Conservation (phyloP, 2,113 vertebrate species). For the Dipodomys ordii region DNA sequence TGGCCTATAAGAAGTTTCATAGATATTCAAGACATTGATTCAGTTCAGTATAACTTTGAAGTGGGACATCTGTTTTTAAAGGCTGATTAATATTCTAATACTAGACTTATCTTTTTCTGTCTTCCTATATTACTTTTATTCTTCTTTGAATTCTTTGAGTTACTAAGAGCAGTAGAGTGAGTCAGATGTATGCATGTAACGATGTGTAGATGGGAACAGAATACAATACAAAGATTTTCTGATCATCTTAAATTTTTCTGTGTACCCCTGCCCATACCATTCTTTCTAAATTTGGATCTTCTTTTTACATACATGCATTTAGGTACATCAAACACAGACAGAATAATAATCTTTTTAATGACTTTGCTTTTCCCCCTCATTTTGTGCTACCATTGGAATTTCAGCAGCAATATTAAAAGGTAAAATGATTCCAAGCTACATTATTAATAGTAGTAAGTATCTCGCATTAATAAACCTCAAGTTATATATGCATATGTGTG, state of each 20-base stretch:
- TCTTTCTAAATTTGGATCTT: conserved; percentile 37
- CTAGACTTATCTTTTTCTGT: neutral
- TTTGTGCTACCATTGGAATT: conserved; percentile 87
- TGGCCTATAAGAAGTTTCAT: neutral
- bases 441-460: conserved; percentile 95
- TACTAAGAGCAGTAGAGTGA: neutral
- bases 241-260: neutral
- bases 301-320: neutral
- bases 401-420: conserved; percentile 95
- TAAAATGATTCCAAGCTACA: conserved; percentile 93
- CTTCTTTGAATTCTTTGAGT: conserved; percentile 30
- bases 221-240: neutral
- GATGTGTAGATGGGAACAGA: neutral
- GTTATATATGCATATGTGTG: conserved; percentile 40
- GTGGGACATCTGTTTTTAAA: neutral
- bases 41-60: neutral
- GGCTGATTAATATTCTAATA: neutral
- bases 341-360: conserved; percentile 80
- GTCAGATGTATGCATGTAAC: neutral
- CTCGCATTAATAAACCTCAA: conserved; percentile 69
- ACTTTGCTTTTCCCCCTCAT: conserved; percentile 82
- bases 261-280: neutral
- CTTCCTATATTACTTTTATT: neutral
- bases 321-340: conserved; percentile 27
- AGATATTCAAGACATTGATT: neutral